Evolutionary conservation across 2,888 invertebrate genomes (phyloP), one percentile per base, ranked within the genome.

Genomic region (Athalia cordata): DNA sequence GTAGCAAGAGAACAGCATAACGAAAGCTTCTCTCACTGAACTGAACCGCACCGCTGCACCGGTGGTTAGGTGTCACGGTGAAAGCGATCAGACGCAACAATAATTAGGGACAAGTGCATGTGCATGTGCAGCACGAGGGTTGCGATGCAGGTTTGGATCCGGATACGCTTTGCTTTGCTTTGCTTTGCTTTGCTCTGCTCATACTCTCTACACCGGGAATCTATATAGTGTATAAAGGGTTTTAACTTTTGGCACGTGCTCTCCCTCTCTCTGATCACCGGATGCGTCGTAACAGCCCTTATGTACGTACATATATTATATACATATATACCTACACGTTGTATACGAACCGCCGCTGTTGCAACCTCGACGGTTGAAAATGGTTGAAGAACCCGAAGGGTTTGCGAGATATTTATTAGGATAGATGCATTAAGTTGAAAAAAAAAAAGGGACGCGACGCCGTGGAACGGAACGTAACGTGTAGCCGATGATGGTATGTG

Each of bases 351-450:
- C n/a, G 29, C 29, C 29, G 29, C 29, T 29, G 29, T 29, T 29
- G 1, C 29, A 29, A 29, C 29, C 29, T 29, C 29, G 29, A 29
- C 29, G 29, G 29, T 29, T 29, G 29, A 29, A 29, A 29, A 29
- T 2, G 29, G 29, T 29, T 4, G 55, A 15, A 43, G 29, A 8
- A 45, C 55, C 52, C 80, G 81, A 81, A 81, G 83, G 81, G 81
- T 83, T 82, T 81, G 81, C 79, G 66, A 77, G 79, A 79, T 83
- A 82, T 85, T 78, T 78, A 78, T 78, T 78, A 78, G 55, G 57
- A 66, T 67, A 66, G 74, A 52, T 47, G 45, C 64, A 75, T 61
- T 62, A 29, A 4, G 8, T 62, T 15, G 62, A n/a, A n/a, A 55
- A n/a, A n/a, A n/a, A n/a, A 29, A 29, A 29, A 29, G 29, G 29